Evolutionary conservation across 2,888 invertebrate genomes (phyloP).

Genomic region (Alcis repandata): DNA sequence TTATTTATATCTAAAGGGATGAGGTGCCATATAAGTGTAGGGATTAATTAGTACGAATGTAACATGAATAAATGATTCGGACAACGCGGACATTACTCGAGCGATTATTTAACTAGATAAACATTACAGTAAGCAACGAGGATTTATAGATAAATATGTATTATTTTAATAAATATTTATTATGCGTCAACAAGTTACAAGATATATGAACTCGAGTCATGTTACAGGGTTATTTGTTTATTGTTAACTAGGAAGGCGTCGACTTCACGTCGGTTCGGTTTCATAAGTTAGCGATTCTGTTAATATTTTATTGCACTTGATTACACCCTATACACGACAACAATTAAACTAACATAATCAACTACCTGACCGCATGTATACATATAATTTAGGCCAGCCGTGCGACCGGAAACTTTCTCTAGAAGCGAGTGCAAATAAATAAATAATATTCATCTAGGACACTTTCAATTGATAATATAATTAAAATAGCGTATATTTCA

Average conservation of each 20-base stretch:
- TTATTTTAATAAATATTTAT: slow-evolving; percentile 69
- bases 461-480: slow-evolving; percentile 58
- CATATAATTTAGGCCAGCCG: slow-evolving; percentile 38
- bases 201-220: slow-evolving; percentile 66
- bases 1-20: slow-evolving; percentile 74
- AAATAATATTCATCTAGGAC: slow-evolving; percentile 75
- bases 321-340: slow-evolving; percentile 63
- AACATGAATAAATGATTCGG: slow-evolving; percentile 50
- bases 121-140: slow-evolving; percentile 74
- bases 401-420: slow-evolving; percentile 48
- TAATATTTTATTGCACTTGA: slow-evolving; percentile 76
- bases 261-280: slow-evolving; percentile 63
- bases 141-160: slow-evolving; percentile 62
- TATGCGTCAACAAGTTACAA: slow-evolving; percentile 81
- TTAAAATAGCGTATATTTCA: slow-evolving; percentile 79
- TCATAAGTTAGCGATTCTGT: slow-evolving; percentile 72
- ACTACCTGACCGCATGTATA: slow-evolving; percentile 37
- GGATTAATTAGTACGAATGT: slow-evolving; percentile 55
- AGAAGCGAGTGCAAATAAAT: slow-evolving; percentile 76
- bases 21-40: slow-evolving; percentile 62
- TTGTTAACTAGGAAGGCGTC: slow-evolving; percentile 69
- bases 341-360: slow-evolving; percentile 55
- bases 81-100: slow-evolving; percentile 51
- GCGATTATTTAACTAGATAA: slow-evolving; percentile 53
- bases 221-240: slow-evolving; percentile 64